Evolutionary conservation across 2,113 vertebrate genomes (phyloP).

Genomic region (Synchiropus splendidus): DNA sequence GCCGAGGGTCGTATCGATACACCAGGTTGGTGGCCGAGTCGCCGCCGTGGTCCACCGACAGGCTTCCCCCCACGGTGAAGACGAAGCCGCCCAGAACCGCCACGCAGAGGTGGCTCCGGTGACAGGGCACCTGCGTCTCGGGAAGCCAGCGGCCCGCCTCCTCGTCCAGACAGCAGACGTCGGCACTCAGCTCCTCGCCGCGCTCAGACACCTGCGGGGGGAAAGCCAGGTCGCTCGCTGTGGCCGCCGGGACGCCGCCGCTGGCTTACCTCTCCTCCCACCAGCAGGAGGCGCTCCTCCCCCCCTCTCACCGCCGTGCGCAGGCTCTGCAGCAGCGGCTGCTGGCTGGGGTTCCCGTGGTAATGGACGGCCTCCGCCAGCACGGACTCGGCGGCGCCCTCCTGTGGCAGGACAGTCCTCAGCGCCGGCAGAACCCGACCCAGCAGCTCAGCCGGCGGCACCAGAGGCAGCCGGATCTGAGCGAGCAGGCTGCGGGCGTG

Average conservation of each 20-base stretch:
- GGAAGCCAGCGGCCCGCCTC: constrained; percentile 71
- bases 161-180: constrained; percentile 78
- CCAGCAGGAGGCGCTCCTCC: constrained; percentile 77
- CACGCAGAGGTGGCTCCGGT: constrained; percentile 85
- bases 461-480: constrained; percentile 82
- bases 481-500: constrained; percentile 75
- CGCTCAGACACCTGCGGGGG: constrained; percentile 76
- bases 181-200: constrained; percentile 84
- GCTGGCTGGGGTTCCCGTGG: constrained; percentile 71
- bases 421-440: constrained; percentile 73
- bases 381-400: constrained; percentile 72
- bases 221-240: no score
- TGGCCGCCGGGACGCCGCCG: no score
- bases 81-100: constrained; percentile 86
- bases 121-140: constrained; percentile 79
- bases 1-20: constrained; percentile 91
- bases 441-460: constrained; percentile 75
- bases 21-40: constrained; percentile 85
- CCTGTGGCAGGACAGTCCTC: constrained; percentile 73
- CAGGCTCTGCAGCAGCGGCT: constrained; percentile 79
- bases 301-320: constrained; percentile 70
- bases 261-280: constrained; percentile 76
- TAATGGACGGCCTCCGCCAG: constrained; percentile 82
- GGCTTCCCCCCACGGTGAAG: constrained; percentile 85
- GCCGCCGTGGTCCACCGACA: constrained; percentile 82